Conservation (phyloP, 37 sponge, comb jelly and placozoan species). For the Dysidea cf. avara region DNA sequence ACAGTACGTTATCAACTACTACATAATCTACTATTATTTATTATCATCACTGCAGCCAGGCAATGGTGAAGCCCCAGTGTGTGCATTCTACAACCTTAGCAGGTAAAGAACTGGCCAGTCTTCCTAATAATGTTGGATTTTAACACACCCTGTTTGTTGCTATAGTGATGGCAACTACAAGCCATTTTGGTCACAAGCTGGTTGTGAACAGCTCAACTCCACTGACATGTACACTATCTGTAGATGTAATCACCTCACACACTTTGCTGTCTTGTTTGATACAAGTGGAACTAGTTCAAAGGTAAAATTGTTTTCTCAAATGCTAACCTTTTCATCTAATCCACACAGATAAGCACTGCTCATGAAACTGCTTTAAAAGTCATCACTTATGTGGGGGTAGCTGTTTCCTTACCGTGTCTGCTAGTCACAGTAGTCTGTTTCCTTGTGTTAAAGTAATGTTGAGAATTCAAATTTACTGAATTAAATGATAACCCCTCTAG, state of each 20-base stretch:
- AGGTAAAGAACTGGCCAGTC: too few relatives aligned
- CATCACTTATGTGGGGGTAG: conserved; percentile 37
- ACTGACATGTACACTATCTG: conserved; percentile 19
- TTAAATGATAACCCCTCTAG: conserved; percentile 2
- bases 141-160: too few relatives aligned
- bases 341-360: neutral
- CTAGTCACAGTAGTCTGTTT: conserved; percentile 24
- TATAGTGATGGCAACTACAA: too few relatives aligned
- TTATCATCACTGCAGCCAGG: too few relatives aligned
- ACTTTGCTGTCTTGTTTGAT: conserved; percentile 64
- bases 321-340: neutral
- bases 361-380: conserved; percentile 7
- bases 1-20: too few relatives aligned
- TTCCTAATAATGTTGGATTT: too few relatives aligned
- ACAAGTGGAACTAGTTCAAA: neutral
- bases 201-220: neutral
- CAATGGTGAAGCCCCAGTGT: too few relatives aligned
- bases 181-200: too few relatives aligned
- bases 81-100: too few relatives aligned
- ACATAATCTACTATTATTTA: too few relatives aligned
- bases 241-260: conserved; percentile 59
- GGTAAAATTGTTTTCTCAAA: neutral
- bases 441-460: conserved; percentile 30
- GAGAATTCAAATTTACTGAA: too few relatives aligned
- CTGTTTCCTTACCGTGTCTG: conserved; percentile 48